Percentiles rank a stretch among this genome's conserved stretches.
These are phyloP conservation scores for Paedocypris sp. DNA, from an alignment of 2,113 vertebrate species.

Conservation along the genomic window DNA sequence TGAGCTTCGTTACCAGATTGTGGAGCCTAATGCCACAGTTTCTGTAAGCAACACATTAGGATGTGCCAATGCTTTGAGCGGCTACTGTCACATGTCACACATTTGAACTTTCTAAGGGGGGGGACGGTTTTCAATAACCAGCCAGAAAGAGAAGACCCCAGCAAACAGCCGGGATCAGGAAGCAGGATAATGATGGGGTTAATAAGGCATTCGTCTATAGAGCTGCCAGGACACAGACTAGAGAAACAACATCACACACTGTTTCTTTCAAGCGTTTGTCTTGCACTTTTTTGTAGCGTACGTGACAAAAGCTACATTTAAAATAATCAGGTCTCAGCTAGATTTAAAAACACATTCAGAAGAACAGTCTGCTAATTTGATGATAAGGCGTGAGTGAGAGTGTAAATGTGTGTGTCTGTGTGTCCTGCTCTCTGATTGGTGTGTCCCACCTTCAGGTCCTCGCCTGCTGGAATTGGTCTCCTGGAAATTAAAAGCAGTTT, in stretches of 20 bases:
- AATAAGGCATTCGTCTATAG: slow-evolving; percentile 41
- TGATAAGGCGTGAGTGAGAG: too few relatives aligned
- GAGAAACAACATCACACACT: too few relatives aligned
- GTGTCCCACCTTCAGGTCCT: too few relatives aligned
- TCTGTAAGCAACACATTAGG: slow-evolving; percentile 58
- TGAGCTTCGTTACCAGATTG: slow-evolving; percentile 60
- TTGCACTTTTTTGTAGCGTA: background rate
- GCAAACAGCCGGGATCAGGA: slow-evolving; percentile 23
- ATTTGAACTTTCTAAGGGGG: slow-evolving; percentile 48
- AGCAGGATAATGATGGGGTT: slow-evolving; percentile 40
- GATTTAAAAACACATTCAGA: too few relatives aligned
- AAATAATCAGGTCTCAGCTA: too few relatives aligned
- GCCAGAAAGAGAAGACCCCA: slow-evolving; percentile 46
- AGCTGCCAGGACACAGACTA: slow-evolving; percentile 49
- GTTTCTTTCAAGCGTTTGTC: too few relatives aligned
- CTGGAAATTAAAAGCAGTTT: too few relatives aligned
- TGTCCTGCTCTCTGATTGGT: too few relatives aligned
- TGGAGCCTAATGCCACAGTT: slow-evolving; percentile 50
- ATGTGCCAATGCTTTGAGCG: slow-evolving; percentile 56
- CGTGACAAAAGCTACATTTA: too few relatives aligned
- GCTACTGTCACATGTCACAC: slow-evolving; percentile 52
- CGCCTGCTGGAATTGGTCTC: too few relatives aligned
- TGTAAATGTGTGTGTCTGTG: too few relatives aligned
- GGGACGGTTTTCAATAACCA: slow-evolving; percentile 43
- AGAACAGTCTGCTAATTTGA: too few relatives aligned